A percentile compares a stretch with the other conserved stretches of the same genome.
These are phyloP conservation scores for Serripes groenlandicus DNA, from an alignment of 2,888 invertebrate genomes.

Conservation along the genomic window DNA sequence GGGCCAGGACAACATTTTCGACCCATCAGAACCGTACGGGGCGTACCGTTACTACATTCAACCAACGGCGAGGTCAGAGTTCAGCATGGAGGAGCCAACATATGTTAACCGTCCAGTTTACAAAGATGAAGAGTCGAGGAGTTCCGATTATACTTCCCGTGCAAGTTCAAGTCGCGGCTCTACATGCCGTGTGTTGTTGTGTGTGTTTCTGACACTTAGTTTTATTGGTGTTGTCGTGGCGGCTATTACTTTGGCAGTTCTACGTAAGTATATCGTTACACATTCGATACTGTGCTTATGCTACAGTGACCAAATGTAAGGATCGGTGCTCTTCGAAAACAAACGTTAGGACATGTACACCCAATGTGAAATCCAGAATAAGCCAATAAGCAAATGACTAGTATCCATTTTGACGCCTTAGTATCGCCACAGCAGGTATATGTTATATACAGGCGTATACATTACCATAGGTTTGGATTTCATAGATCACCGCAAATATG, in stretches of 20 bases:
- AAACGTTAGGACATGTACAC: too few species aligned
- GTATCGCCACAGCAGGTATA: too few species aligned
- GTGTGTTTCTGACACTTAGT: slow-evolving; percentile 66
- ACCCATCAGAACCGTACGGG: slow-evolving; percentile 64
- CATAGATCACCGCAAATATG: too few species aligned
- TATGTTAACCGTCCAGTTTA: slow-evolving; percentile 55
- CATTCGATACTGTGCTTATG: too few species aligned
- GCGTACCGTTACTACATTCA: slow-evolving; percentile 65
- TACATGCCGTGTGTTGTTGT: slow-evolving; percentile 67
- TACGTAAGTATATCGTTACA: slow-evolving; percentile 67
- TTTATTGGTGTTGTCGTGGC: slow-evolving; percentile 70
- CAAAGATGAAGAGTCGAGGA: slow-evolving; percentile 66
- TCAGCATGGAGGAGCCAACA: slow-evolving; percentile 60
- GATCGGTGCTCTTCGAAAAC: too few species aligned
- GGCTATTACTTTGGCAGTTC: slow-evolving; percentile 66
- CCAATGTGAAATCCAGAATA: too few species aligned
- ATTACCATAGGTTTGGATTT: too few species aligned
- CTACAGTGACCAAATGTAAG: too few species aligned
- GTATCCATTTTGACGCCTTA: too few species aligned
- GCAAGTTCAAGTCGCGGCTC: slow-evolving; percentile 64
- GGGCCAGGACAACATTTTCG: slow-evolving; percentile 69
- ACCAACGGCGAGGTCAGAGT: slow-evolving; percentile 59
- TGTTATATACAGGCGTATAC: too few species aligned
- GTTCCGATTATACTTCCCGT: slow-evolving; percentile 66
- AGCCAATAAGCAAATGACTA: too few species aligned